Base-by-base conservation (phyloP, 92 coral and sea anemone species). In the Plumapathes pennacea region DNA sequence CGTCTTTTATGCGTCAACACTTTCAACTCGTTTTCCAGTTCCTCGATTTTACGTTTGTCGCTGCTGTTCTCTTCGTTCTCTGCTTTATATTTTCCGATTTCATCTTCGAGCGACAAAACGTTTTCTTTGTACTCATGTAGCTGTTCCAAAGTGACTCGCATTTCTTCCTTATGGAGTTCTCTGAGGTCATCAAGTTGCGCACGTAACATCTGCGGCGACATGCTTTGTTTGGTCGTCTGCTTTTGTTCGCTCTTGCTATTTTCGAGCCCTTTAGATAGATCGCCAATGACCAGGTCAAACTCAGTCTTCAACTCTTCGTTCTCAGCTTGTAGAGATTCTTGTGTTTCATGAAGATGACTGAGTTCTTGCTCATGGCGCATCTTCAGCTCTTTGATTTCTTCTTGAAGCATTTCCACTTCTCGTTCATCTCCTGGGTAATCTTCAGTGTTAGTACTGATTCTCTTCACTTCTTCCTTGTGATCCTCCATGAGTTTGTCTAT, bases 241-340 rank as follows among this genome's bases (percentile, higher is more conserved):
- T 49, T 61, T 19, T 25, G 81, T 50, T 51, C 57, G 22, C 64
- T 54, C 62, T 72, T 81, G 0, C 62, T 62, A 13, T 48, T 77
- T 43, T 89, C 87, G n/a, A 92, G 69, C 34, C 88, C 90, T 20
- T 71, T 78, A 14, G 61, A 64, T 47, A 91, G 76, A 50, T 88
- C 98, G 10, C 68, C 55, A 15, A 85, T 83, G 29, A 92, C 90
- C 30, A 92, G 37, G 62, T 92, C 98, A 54, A 69, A 82, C 52
- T 92, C 98, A 11, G 89, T 84, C 54, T 84, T 81, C 3, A 92
- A 70, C 41, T 84, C 77, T 39, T 81, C 77, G 57, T 88, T 89
- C 55, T 92, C 96, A 44, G 65, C 71, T 54, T 84, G 94, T 55
- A 84, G 41, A 11, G 66, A 79, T 73, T 92, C 98, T 31, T 88